Evolutionary conservation across 2,888 invertebrate species (phyloP).

Genomic region (Tillus elongatus): DNA sequence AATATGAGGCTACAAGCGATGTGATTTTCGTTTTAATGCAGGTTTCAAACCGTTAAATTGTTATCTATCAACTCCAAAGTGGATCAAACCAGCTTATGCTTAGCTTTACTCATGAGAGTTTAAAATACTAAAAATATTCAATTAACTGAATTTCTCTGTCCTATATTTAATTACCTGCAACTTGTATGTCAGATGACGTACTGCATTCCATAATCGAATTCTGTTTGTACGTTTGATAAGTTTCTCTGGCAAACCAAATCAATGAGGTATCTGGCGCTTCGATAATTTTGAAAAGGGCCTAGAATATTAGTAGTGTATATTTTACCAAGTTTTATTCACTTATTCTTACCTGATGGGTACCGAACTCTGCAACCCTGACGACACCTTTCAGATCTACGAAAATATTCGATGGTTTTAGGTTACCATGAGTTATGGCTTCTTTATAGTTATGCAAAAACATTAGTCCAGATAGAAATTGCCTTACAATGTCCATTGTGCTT

Average conservation of each 20-base stretch:
- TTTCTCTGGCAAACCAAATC: constrained; percentile 42
- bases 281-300: constrained; percentile 34
- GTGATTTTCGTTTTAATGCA: too few relatives aligned
- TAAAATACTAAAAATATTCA: too few relatives aligned
- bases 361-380: constrained; percentile 40
- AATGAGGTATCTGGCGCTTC: constrained; percentile 35
- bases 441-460: constrained; percentile 35
- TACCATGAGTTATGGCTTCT: constrained; percentile 39
- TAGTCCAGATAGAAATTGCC: constrained; percentile 31
- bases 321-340: constrained; percentile 24
- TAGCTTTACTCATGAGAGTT: too few relatives aligned
- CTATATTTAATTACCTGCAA: constrained; percentile 35
- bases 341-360: constrained; percentile 35
- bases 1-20: too few relatives aligned
- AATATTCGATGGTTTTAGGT: constrained; percentile 42
- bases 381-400: constrained; percentile 37
- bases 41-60: too few relatives aligned
- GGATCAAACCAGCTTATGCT: too few relatives aligned
- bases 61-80: too few relatives aligned
- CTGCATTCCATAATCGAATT: constrained; percentile 31
- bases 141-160: too few relatives aligned
- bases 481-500: constrained; percentile 27
- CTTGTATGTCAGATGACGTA: constrained; percentile 38
- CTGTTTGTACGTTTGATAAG: constrained; percentile 26
- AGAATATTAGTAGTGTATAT: constrained; percentile 13